Base-by-base conservation (phyloP, 1,140 invertebrate species). In the Colletes latitarsis region DNA sequence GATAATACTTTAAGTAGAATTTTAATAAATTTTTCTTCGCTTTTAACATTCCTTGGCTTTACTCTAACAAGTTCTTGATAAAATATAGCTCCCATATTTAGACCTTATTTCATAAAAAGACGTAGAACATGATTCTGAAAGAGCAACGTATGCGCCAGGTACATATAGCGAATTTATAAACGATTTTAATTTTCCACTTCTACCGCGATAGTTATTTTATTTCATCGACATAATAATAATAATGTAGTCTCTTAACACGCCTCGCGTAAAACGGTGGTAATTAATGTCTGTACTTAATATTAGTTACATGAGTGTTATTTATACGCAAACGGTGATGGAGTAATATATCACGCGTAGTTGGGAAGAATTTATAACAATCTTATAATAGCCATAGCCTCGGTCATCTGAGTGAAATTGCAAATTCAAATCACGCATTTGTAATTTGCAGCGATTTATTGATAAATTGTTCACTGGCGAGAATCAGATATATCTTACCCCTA, bases 311-410 rank as follows among this genome's bases (percentile, higher is more conserved):
- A 52, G 8, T 70, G 43, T 60, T 70, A 70, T 52, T 77, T 63
- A 78, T 60, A 53, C 53, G 46, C 66, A 12, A 8, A 4, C 17
- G 17, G 12, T 41, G 49, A 39, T 4, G 3, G 19, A 19, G 12
- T 21, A 62, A 71, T 77, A 43, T 19, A 77, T 71, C 66, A 71
- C 14, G 15, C 10, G 46, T 53, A 53, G 67, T 53, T 71, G 55
- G 15, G 55, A 43, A 19, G 57, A 67, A 67, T 76, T 76, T 66
- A 75, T 75, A 75, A 64, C 41, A 55, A 66, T 75, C 39, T 66
- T 19, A 21, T 17, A 69, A 60, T 39, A 15, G 43, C n/a, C 19
- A 41, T 57, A 39, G 63, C 19, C 49, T 58, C 43, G 21, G 14
- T 19, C 15, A 60, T 17, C 15, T 4, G 1, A 19, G 21, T 14